A percentile compares a stretch with the other conserved stretches of the same genome.
Evolutionary conservation across 2,888 invertebrate species (phyloP).

Genomic region (Chalcosyrphus nemorum): DNA sequence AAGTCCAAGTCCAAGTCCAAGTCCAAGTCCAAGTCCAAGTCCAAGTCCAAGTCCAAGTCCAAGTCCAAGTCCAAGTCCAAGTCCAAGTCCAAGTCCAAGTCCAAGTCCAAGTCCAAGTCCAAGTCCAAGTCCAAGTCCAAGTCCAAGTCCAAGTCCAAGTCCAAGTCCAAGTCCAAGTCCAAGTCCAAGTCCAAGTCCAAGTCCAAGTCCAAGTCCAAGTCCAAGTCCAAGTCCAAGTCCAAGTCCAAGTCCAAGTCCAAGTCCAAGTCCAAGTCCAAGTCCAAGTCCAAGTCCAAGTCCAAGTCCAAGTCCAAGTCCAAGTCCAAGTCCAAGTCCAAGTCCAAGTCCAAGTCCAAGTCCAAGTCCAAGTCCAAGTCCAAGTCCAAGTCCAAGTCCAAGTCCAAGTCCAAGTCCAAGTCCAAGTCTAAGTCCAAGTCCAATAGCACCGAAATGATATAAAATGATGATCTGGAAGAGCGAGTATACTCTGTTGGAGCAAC

Average conservation of each 20-base stretch:
- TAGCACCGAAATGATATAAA: constrained; percentile 74
- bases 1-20: background rate
- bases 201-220: constrained; percentile 32
- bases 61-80: constrained; percentile 16
- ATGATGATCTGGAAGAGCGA: constrained; percentile 71
- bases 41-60: constrained; percentile 33
- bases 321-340: constrained; percentile 32
- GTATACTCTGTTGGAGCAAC: constrained; percentile 27
- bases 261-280: constrained; percentile 31
- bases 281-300: constrained; percentile 35
- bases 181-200: constrained; percentile 28
- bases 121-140: constrained; percentile 18
- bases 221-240: constrained; percentile 24
- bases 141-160: constrained; percentile 25
- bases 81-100: constrained; percentile 24
- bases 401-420: constrained; percentile 21
- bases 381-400: constrained; percentile 5
- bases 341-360: constrained; percentile 31
- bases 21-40: constrained; percentile 17
- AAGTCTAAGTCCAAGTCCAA: constrained; percentile 36
- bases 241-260: constrained; percentile 36
- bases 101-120: constrained; percentile 26
- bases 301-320: constrained; percentile 33
- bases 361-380: constrained; percentile 35
- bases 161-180: constrained; percentile 29